These are phyloP conservation scores for Lucinisca nassula DNA, from an alignment of 2,888 invertebrate species.

Conservation along the genomic window DNA sequence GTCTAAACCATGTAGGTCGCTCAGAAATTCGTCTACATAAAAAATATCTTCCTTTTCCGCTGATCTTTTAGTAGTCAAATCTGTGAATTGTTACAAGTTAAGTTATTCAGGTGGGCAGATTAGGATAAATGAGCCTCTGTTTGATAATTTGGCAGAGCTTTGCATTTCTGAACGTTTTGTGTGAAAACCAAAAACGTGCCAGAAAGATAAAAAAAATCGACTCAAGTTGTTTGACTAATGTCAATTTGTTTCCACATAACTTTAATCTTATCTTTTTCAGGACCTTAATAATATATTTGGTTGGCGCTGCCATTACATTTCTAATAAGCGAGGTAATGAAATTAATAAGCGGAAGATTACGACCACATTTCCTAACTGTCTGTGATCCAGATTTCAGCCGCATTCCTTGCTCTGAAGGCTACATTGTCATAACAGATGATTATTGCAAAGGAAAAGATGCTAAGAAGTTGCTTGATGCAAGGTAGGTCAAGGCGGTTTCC, in stretches of 20 bases:
- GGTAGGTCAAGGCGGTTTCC: slow-evolving; percentile 53
- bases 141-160: too few species aligned
- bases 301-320: slow-evolving; percentile 95
- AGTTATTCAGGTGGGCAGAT: too few species aligned
- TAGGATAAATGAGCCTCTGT: too few species aligned
- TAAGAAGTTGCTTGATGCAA: slow-evolving; percentile 55
- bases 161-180: too few species aligned
- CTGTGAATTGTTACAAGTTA: too few species aligned
- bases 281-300: slow-evolving; percentile 90
- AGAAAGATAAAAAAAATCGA: too few species aligned
- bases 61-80: too few species aligned
- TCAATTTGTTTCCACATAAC: too few species aligned
- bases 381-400: slow-evolving; percentile 91
- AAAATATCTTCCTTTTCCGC: not conserved
- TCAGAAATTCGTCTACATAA: not conserved
- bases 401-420: slow-evolving; percentile 68
- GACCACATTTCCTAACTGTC: slow-evolving; percentile 97
- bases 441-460: slow-evolving; percentile 70
- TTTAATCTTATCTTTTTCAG: slow-evolving; percentile 35
- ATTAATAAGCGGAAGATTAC: slow-evolving; percentile 96
- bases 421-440: slow-evolving; percentile 67
- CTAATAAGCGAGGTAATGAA: slow-evolving; percentile 97
- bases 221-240: too few species aligned
- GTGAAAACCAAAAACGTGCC: too few species aligned
- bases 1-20: not conserved